Evolutionary conservation across 2,797 vertebrate genomes (phyloP), one percentile per base, ranked within the genome.

Genomic region (Tamandua tetradactyla): DNA sequence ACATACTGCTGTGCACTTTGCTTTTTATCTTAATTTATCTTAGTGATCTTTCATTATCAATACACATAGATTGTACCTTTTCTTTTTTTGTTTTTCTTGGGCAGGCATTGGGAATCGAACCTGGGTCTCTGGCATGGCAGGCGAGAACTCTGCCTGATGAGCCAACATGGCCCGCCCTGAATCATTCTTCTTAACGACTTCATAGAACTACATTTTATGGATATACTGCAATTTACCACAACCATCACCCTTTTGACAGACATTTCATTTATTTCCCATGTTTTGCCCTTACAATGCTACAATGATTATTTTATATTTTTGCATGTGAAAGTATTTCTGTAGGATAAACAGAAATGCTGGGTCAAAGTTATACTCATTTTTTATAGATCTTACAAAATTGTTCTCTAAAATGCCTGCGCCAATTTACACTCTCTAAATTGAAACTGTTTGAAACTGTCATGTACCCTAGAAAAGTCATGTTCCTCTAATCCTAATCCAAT

Each of bases 201-300:
- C 47, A 7, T 75, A 89, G 59, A 85, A 86, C 75, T 69, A 92
- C 40, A 87, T 72, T 80, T 94, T 85, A 72, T 69, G 49, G 27
- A 55, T n/a, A 62, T 15, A 37, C 27, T 74, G 12, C 25, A 84
- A 35, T 84, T 88, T 91, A 84, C 4, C 4, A 88, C 80, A 91
- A 74, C 35, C 30, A 74, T 80, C 25, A 61, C 17, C 32, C 30
- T 80, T 9, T 47, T 95, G 62, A n/a, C 13, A 84, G 72, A 74
- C 12, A 42, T 61, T 80, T 75, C n/a, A 27, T 15, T 89, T 69
- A 69, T 85, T 81, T 32, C 52, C 52, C 17, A 75, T 71, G 66
- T 89, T 87, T 92, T 85, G 30, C 59, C 84, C 2, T 80, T 92
- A 80, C 17, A 64, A 10, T 57, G 44, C 27, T 82, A 18, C 81